Evolutionary conservation across 2,797 vertebrate species (phyloP).

Genomic region (Holocentrus rufus): DNA sequence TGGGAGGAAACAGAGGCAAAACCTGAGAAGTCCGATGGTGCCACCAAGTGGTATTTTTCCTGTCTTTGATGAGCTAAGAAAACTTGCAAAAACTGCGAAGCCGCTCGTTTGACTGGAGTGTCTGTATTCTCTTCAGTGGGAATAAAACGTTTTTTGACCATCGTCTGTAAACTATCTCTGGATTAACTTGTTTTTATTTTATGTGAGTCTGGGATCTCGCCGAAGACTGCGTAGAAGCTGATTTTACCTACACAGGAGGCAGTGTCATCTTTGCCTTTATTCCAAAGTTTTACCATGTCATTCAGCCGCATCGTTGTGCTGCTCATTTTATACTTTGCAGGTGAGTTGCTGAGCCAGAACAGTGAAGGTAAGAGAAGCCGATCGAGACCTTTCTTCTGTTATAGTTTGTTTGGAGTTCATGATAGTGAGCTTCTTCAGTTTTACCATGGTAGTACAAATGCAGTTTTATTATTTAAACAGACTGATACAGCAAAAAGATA

Average conservation of each 20-base stretch:
- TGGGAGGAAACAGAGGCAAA: slow-evolving; percentile 28
- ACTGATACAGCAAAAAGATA: background rate
- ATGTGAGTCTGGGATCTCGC: slow-evolving; percentile 7
- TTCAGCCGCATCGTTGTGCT: slow-evolving; percentile 44
- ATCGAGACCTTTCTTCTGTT: background rate
- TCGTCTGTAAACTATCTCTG: background rate
- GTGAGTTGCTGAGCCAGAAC: slow-evolving; percentile 51
- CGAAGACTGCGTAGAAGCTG: background rate
- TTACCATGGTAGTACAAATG: background rate
- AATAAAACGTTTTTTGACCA: background rate
- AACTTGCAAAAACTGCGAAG: slow-evolving; percentile 16
- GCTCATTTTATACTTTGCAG: slow-evolving; percentile 65
- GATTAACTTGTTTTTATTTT: background rate
- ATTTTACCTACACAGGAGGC: background rate
- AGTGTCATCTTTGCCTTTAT: slow-evolving; percentile 24
- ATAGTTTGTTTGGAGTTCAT: too few relatives aligned
- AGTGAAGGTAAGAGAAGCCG: slow-evolving; percentile 43
- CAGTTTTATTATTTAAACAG: background rate
- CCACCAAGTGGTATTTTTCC: slow-evolving; percentile 53
- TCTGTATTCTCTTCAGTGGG: background rate
- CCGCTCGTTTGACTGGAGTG: slow-evolving; percentile 6
- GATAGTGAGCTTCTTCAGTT: background rate
- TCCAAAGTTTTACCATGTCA: slow-evolving; percentile 56
- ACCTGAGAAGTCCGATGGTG: slow-evolving; percentile 23
- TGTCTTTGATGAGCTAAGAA: slow-evolving; percentile 7